Evolutionary conservation across 2,888 invertebrate genomes (phyloP), one percentile per base, ranked within the genome.

Genomic region (Drosophila paracracens): DNA sequence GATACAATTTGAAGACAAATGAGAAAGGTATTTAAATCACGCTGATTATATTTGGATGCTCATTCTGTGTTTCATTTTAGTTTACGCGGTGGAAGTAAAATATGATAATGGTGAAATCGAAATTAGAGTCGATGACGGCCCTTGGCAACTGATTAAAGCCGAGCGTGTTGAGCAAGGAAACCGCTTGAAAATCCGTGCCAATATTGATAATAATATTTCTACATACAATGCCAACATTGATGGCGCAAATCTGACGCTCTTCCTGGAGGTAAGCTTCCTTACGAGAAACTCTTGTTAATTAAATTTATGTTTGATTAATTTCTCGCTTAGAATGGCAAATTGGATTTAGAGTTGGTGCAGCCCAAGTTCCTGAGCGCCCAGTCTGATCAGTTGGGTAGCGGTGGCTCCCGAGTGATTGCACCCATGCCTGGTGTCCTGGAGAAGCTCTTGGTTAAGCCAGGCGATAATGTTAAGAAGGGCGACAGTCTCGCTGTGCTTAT

Each of bases 371-470:
- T 94, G 4, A 93, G 92, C 18, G 86, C 92, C 3, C 88, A 94
- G 18, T 93, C 92, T 5, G 93, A 93, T 77, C 91, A 92, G 27
- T 92, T 80, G 1, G 84, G 79, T 1, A 79, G 79, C n/a, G 92
- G 94, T 73, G 94, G 94, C n/a, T 95, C 95, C 7, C 94, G 94
- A 65, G 95, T 96, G 1, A 93, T 96, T 2, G 97, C 99, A 8
- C 99, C 99, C 13, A 99, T 99, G 95, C 99, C 99, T 0, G 99
- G 99, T 2, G 95, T 99, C 21, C 94, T 99, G 50, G 99, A 99
- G 91, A 98, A 97, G 92, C 94, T 99, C 57, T 94, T 97, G 27
- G 98, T 99, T 3, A 94, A 95, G 71, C 94, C 95, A 31, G 99
- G 98, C 0, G 97, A 98, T 86, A 91, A 92, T 76, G 98, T 99